phyloP scores from a whole-genome alignment of 2,797 vertebrate species.

The Clarias fuscus region DNA sequence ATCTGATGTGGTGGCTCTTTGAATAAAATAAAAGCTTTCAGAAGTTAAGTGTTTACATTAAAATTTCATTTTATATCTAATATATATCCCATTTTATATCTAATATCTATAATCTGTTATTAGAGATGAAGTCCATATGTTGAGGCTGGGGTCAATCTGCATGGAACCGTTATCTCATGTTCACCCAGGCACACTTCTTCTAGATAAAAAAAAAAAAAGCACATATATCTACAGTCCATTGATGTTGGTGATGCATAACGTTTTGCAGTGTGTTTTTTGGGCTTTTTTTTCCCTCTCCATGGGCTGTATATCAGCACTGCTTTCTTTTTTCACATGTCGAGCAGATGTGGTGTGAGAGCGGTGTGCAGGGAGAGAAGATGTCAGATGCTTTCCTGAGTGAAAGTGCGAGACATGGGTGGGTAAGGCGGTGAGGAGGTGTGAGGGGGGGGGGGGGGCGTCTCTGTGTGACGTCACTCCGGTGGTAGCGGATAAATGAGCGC shows the following conservation, averaged over 20 bases:
- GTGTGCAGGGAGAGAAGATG: background rate
- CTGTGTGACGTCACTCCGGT: slow-evolving; percentile 74
- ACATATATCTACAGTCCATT: background rate
- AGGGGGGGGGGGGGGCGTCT: slow-evolving; percentile 42
- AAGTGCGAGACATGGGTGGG: slow-evolving; percentile 33
- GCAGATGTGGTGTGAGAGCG: slow-evolving; percentile 65
- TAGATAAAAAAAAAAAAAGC: background rate
- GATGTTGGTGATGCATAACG: slow-evolving; percentile 15
- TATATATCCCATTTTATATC: too few species aligned
- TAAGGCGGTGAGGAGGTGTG: slow-evolving; percentile 48
- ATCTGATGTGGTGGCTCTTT: too few species aligned
- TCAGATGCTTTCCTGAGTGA: background rate
- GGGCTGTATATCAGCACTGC: slow-evolving; percentile 52
- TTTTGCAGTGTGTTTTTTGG: slow-evolving; percentile 22
- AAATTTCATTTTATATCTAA: background rate
- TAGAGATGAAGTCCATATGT: too few species aligned
- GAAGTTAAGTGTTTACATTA: background rate
- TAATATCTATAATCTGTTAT: too few species aligned
- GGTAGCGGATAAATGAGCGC: slow-evolving; percentile 71
- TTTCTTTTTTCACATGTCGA: slow-evolving; percentile 65
- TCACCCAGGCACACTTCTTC: background rate
- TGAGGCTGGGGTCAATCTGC: background rate
- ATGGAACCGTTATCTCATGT: background rate
- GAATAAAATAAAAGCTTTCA: background rate
- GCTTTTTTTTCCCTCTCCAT: background rate